These are phyloP conservation scores for Batillaria attramentaria DNA, from an alignment of 1,140 invertebrate genomes.

Conservation along the genomic window DNA sequence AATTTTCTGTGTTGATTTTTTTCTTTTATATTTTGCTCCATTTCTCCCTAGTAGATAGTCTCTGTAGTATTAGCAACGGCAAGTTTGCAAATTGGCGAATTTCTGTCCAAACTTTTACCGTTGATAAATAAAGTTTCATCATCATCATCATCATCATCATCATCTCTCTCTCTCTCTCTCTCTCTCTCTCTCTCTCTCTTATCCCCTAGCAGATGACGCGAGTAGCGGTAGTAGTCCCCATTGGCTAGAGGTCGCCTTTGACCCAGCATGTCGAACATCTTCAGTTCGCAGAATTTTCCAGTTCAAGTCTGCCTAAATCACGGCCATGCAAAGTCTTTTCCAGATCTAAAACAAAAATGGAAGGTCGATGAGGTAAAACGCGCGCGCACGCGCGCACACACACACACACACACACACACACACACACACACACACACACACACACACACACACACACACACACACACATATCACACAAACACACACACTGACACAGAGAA, in stretches of 20 bases:
- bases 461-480: background rate
- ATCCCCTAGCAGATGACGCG: background rate
- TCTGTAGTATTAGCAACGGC: too few relatives aligned
- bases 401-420: background rate
- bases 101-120: too few relatives aligned
- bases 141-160: background rate
- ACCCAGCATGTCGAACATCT: too few relatives aligned
- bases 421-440: background rate
- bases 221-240: too few relatives aligned
- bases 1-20: too few relatives aligned
- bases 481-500: background rate
- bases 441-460: background rate
- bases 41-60: too few relatives aligned
- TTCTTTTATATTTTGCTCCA: too few relatives aligned
- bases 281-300: background rate
- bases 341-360: background rate
- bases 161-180: background rate
- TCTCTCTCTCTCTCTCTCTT: background rate
- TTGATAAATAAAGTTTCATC: too few relatives aligned
- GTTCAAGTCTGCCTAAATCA: background rate
- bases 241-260: too few relatives aligned
- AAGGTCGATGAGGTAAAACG: background rate
- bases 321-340: background rate
- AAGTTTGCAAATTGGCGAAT: too few relatives aligned
- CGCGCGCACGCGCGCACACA: background rate